Conservation (phyloP, 2,888 invertebrate species). For the Eledona agricola region DNA sequence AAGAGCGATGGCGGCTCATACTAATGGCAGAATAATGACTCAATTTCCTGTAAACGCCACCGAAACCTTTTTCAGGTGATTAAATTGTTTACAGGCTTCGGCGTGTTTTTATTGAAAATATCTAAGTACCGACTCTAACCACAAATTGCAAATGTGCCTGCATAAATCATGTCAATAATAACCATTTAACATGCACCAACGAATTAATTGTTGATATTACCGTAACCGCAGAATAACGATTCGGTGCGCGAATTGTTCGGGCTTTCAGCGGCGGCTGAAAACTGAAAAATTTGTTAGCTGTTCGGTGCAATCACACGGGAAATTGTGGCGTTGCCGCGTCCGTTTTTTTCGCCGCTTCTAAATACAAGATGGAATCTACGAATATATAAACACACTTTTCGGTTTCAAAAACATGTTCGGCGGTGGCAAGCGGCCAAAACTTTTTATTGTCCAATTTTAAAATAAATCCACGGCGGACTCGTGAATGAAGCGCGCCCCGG, state of each 20-base stretch:
- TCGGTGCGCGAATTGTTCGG: slow-evolving; percentile 8
- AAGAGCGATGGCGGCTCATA: too few relatives aligned
- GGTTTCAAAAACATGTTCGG: too few relatives aligned
- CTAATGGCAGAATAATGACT: slow-evolving; percentile 21
- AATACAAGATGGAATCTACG: too few relatives aligned
- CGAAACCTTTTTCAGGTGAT: slow-evolving; percentile 1
- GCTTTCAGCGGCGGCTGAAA: background rate
- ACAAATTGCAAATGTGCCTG: slow-evolving; percentile 28
- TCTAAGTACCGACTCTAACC: slow-evolving; percentile 27
- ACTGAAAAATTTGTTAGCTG: background rate
- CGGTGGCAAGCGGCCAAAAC: too few relatives aligned
- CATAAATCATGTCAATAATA: slow-evolving; percentile 35
- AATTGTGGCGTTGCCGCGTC: too few relatives aligned
- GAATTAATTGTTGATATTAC: slow-evolving; percentile 35
- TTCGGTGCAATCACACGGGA: too few relatives aligned
- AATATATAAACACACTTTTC: too few relatives aligned
- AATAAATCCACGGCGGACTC: too few relatives aligned
- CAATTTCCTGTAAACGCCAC: slow-evolving; percentile 9
- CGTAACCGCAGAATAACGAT: slow-evolving; percentile 30
- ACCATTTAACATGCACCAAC: slow-evolving; percentile 33
- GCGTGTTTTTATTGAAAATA: slow-evolving; percentile 28
- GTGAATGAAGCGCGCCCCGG: too few relatives aligned
- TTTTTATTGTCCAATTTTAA: too few relatives aligned
- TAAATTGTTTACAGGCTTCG: slow-evolving; percentile 2
- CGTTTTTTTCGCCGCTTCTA: too few relatives aligned